A percentile compares a stretch with the other conserved stretches of the same genome.
Evolutionary conservation across 2,113 vertebrate species (phyloP).

Genomic region (Gambusia holbrooki): DNA sequence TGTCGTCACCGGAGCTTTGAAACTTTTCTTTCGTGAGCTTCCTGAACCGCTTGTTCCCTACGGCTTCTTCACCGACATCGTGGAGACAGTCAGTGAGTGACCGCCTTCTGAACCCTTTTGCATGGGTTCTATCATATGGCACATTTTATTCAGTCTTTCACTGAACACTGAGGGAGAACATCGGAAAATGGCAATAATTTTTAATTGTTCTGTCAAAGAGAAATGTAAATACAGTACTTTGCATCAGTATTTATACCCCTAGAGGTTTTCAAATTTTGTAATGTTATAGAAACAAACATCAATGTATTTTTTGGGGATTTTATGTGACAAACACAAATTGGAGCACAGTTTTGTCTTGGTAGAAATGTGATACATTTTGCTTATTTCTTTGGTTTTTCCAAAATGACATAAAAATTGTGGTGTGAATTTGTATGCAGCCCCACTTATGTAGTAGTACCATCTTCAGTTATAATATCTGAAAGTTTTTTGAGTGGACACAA

Average conservation of each 20-base stretch:
- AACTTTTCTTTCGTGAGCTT: slow-evolving; percentile 93
- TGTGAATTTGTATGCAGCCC: background rate
- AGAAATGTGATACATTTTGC: background rate
- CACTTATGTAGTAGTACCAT: too few species aligned
- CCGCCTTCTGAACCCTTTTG: background rate
- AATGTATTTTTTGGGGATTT: background rate
- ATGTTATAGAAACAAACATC: background rate
- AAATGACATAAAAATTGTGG: background rate
- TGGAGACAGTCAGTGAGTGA: slow-evolving; percentile 85
- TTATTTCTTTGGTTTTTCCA: background rate
- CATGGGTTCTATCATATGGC: background rate
- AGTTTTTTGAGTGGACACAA: background rate
- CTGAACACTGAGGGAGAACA: background rate
- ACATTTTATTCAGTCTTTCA: background rate
- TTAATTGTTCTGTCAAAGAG: background rate
- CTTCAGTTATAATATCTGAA: background rate
- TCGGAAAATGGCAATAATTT: background rate
- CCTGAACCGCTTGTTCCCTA: slow-evolving; percentile 88
- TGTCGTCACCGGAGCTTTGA: slow-evolving; percentile 90
- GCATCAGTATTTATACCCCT: background rate
- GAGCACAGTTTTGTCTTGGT: background rate
- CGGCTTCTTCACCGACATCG: slow-evolving; percentile 80
- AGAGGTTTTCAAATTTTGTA: background rate
- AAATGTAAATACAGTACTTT: background rate
- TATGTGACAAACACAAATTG: background rate